Evolutionary conservation across 2,113 vertebrate genomes (phyloP), one percentile per base, ranked within the genome.

Genomic region (Corydoras maculifer): DNA sequence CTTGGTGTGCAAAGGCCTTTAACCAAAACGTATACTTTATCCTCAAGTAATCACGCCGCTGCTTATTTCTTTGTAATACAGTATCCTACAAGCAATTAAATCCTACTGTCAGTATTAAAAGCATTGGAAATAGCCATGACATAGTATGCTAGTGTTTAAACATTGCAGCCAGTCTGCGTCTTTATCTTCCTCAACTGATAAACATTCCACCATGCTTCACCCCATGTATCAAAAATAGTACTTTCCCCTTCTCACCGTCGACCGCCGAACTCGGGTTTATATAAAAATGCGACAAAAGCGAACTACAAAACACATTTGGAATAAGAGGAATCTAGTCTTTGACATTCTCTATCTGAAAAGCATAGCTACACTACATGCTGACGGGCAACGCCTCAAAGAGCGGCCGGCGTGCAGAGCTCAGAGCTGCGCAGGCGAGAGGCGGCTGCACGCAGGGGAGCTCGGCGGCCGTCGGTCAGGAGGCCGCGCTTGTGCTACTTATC

Each of bases 401-500:
- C 61, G 5, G 35, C 25, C 50, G 5, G 13, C 54, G 11, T 14
- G 15, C 54, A 10, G 10, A 5, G 43, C 51, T 58, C 32, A 2
- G 64, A 60, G 71, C 25, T 35, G 9, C 18, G 30, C 3, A 0
- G 8, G 2, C 53, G 60, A 55, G 54, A 53, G 53, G 55, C n/a
- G 43, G 35, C 53, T 2, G 13, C 48, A 43, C 18, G 29, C 25
- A 18, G 62, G 3, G 48, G 7, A 35, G 49, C 43, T 51, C 61
- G 7, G 4, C 11, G n/a, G 14, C 11, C 58, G 13, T 50, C 18
- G 53, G 53, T 18, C 51, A 58, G 25, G 53, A 30, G 30, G 25
- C 57, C 15, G 51, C 29, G 32, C n/a, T 25, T 53, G 18, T 60
- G 82, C 80, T 83, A 91, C 75, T 90, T 91, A 72, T 94, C 93